Conservation (phyloP, 2,113 vertebrate genomes). For the Perca schrenkii region DNA sequence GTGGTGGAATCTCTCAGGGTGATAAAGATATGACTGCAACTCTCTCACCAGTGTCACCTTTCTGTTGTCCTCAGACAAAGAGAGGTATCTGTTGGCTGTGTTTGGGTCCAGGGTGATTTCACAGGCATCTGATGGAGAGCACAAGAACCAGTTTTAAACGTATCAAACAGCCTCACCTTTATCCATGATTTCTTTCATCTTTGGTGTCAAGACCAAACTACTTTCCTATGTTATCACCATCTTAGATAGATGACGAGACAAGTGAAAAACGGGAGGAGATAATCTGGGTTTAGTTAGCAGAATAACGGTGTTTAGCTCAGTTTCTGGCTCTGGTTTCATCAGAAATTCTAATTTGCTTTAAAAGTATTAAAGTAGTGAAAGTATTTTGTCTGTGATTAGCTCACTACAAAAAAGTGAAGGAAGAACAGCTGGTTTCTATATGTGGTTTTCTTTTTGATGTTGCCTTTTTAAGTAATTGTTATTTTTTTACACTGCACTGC, state of each 20-base stretch:
- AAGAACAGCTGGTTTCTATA: too few species aligned
- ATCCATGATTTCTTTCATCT: neutral
- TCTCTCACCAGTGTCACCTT: neutral
- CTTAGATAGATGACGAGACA: neutral
- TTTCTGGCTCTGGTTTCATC: too few species aligned
- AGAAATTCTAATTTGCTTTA: too few species aligned
- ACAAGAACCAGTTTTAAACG: neutral
- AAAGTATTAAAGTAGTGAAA: too few species aligned
- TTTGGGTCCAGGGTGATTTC: slow-evolving; percentile 13
- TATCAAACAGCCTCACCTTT: neutral
- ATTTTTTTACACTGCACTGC: too few species aligned
- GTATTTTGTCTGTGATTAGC: too few species aligned
- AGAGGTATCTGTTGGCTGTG: slow-evolving; percentile 4
- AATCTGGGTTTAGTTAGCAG: too few species aligned
- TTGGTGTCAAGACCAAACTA: neutral
- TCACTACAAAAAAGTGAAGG: too few species aligned
- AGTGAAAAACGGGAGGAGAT: too few species aligned
- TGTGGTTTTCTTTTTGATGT: too few species aligned
- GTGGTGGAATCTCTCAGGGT: neutral
- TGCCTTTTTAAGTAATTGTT: too few species aligned
- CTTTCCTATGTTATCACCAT: neutral
- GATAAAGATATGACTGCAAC: neutral
- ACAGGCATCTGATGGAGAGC: neutral
- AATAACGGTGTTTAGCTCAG: too few species aligned
- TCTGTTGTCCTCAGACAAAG: neutral